phyloP scores from a whole-genome alignment of 1,140 invertebrate genomes.

The Eriocheir sinensis region DNA sequence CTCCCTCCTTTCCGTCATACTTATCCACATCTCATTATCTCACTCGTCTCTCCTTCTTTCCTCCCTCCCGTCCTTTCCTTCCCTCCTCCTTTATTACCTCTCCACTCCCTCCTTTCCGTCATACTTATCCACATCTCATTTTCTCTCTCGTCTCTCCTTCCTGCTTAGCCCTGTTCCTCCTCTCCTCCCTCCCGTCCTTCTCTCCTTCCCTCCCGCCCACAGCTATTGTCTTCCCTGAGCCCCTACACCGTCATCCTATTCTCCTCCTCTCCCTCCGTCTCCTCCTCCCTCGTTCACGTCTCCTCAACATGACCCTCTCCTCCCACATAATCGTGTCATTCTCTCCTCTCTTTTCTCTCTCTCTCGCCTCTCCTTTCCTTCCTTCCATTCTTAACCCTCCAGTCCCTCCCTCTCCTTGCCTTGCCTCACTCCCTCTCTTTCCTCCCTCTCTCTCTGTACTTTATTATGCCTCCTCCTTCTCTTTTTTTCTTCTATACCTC shows the following conservation, averaged over 20 bases:
- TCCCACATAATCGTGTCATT: conserved; percentile 24
- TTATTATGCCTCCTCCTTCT: too few relatives aligned
- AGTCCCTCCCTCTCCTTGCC: background rate
- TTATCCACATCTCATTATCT: too few relatives aligned
- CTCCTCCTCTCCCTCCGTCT: background rate
- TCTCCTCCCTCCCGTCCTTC: background rate
- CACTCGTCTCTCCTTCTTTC: background rate
- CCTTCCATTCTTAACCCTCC: background rate
- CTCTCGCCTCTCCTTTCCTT: background rate
- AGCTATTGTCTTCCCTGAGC: background rate
- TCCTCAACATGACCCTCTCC: conserved; percentile 1
- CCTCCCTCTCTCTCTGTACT: too few relatives aligned
- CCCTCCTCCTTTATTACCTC: background rate
- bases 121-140: too few relatives aligned
- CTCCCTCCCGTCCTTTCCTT: background rate
- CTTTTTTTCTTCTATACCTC: too few relatives aligned
- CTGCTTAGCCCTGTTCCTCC: too few relatives aligned
- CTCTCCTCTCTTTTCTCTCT: background rate
- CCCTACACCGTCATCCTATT: conserved; percentile 14
- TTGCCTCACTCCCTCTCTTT: background rate
- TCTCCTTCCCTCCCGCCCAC: background rate
- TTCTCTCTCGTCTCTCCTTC: background rate
- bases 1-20: background rate
- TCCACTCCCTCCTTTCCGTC: background rate
- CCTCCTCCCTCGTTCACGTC: background rate